Evolutionary conservation across 1,140 invertebrate species (phyloP), one percentile per base, ranked within the genome.

Genomic region (Drosophila nasuta): DNA sequence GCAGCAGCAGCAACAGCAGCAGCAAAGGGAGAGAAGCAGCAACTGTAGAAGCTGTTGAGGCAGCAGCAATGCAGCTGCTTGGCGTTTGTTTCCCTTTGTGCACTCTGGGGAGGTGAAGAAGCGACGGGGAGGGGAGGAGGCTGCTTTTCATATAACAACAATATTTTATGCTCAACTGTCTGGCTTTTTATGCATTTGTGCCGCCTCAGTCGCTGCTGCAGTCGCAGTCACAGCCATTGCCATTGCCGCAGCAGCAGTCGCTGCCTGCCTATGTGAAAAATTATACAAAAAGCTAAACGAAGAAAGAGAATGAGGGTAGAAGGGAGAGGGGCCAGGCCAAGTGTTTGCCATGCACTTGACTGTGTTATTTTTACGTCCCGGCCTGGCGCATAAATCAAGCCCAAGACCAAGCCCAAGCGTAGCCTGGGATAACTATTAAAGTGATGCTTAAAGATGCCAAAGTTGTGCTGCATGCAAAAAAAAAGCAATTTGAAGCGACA

Each of bases 61-160:
- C 33, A 41, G 54, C 35, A 57, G 49, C 62, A 63, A 49, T 65
- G 62, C 62, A 54, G 56, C 65, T 68, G 54, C 56, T 48, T 66
- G 64, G 43, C 28, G 33, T 13, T 57, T 17, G 28, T 5, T 35
- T 66, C 33, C 20, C 45, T 67, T 58, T 67, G 54, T 67, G 54
- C 30, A 43, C 38, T 25, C 8, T 25, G 1, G 20, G 17, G 2
- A 11, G 4, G 4, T 2, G 8, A 13, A 41, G 45, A 6, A 46
- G 10, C 15, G n/a, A n/a, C n/a, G n/a, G n/a, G 17, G 5, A 10
- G 20, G 77, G 75, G 56, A 57, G 51, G 33, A 43, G 71, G 45
- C 82, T 87, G 83, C 82, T 88, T 87, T 87, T 87, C 83, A 87
- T 87, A 87, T 88, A 88, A 88, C 82, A 88, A 87, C 82, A 87